phyloP scores from a whole-genome alignment of 2,888 invertebrate species.

The Plebejus anna region DNA sequence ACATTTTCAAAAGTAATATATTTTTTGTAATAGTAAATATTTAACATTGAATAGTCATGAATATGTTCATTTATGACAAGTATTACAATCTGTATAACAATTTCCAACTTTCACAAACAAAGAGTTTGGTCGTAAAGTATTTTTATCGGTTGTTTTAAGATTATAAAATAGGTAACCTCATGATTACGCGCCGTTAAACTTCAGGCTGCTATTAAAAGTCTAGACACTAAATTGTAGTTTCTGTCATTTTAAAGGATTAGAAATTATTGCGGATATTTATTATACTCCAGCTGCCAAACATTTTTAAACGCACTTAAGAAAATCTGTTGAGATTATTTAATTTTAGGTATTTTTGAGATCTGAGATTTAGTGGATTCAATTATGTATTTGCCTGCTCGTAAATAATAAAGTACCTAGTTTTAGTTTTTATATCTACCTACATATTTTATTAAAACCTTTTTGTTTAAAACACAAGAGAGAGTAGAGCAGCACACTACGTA shows the following conservation, averaged over 20 bases:
- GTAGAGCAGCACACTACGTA: too few species aligned
- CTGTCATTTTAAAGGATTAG: neutral
- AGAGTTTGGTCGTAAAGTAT: constrained; percentile 13
- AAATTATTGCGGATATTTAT: neutral
- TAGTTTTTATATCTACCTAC: neutral
- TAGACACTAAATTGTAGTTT: constrained; percentile 22
- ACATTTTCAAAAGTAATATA: neutral
- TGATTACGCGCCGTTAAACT: constrained; percentile 13
- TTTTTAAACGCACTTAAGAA: neutral
- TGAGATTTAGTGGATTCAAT: neutral
- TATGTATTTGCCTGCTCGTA: neutral
- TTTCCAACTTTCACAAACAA: neutral
- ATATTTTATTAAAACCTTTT: too few species aligned
- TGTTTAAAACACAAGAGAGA: too few species aligned
- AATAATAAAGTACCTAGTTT: neutral
- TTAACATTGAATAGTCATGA: neutral
- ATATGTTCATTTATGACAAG: neutral
- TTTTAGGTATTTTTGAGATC: neutral
- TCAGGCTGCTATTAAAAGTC: constrained; percentile 1
- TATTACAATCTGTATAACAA: neutral
- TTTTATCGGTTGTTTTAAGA: constrained; percentile 18
- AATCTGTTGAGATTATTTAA: neutral
- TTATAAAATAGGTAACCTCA: constrained; percentile 20
- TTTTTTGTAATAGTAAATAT: too few species aligned
- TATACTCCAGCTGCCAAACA: neutral